Evolutionary conservation across 2,888 invertebrate genomes (phyloP), one percentile per base, ranked within the genome.

Genomic region (Luperina nickerlii): DNA sequence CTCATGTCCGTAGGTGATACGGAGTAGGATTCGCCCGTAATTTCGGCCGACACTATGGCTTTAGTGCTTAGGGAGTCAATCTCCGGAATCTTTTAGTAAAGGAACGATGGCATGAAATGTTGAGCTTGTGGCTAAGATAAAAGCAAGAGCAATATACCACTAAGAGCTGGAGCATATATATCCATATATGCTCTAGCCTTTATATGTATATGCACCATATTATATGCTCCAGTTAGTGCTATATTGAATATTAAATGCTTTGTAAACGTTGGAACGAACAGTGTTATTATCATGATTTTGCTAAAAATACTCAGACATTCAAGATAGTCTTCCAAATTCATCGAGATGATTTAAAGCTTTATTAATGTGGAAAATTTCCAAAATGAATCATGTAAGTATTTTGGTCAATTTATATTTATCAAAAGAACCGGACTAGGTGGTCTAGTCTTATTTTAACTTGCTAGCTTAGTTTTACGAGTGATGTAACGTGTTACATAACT

Each of bases 401-500:
- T 65, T 38, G 1, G 54, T 38, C 1, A 57, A 54, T 38, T 18
- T 48, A 66, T 57, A 32, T n/a, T n/a, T 51, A 60, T 38, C 6
- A 27, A 69, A 76, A 48, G 20, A 78, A 87, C 48, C 73, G 48
- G 42, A 42, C 66, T n/a, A n/a, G n/a, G n/a, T n/a, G 24, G 54
- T 79, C 18, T 38, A 60, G 65, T 72, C 32, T 74, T 51, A 63
- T 62, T 54, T 38, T 71, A 42, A 57, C 57, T 78, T 60, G 68
- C 71, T 51, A 74, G 80, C n/a, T 84, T 62, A 72, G 38, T n/a
- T 51, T 76, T 48, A 74, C 38, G 0, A 60, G 57, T 85, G 76
- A 87, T 57, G 80, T 87, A 84, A 84, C 38, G 8, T n/a, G 48
- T 87, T 87, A 79, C 20, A 79, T 79, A 74, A 87, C 6, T 57